phyloP scores from a whole-genome alignment of 2,888 invertebrate genomes.

The Stomorhina lunata region DNA sequence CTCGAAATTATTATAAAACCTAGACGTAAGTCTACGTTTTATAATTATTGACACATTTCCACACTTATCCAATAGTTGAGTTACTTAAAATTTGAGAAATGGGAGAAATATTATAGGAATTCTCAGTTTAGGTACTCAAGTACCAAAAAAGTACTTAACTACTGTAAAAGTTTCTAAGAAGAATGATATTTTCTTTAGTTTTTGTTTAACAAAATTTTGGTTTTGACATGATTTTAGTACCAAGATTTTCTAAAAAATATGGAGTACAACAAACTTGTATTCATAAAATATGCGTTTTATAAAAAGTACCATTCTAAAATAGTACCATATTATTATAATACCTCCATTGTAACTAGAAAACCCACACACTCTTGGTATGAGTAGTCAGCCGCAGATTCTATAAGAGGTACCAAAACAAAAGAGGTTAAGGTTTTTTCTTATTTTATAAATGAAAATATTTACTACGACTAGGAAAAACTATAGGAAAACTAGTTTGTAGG shows the following conservation, averaged over 20 bases:
- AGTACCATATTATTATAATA: background rate
- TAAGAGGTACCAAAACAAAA: background rate
- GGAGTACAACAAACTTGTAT: too few relatives aligned
- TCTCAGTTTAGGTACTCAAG: background rate
- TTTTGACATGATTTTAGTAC: too few relatives aligned
- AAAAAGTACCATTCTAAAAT: background rate
- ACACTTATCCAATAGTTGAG: too few relatives aligned
- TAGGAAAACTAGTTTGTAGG: too few relatives aligned
- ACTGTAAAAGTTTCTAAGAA: background rate
- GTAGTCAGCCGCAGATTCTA: background rate
- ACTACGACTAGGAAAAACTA: constrained; percentile 9
- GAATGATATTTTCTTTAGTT: too few relatives aligned
- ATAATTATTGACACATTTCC: constrained; percentile 2
- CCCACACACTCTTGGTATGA: background rate
- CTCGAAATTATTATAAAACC: background rate
- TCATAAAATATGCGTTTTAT: too few relatives aligned
- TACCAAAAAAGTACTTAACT: background rate
- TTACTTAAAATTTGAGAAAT: too few relatives aligned
- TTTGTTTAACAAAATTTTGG: too few relatives aligned
- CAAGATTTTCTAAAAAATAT: too few relatives aligned
- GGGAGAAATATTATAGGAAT: background rate
- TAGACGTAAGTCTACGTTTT: constrained; percentile 2
- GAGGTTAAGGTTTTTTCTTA: constrained; percentile 40
- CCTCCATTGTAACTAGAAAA: background rate
- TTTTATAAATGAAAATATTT: background rate